Conservation (phyloP, 2,113 vertebrate genomes). For the Otis tarda region DNA sequence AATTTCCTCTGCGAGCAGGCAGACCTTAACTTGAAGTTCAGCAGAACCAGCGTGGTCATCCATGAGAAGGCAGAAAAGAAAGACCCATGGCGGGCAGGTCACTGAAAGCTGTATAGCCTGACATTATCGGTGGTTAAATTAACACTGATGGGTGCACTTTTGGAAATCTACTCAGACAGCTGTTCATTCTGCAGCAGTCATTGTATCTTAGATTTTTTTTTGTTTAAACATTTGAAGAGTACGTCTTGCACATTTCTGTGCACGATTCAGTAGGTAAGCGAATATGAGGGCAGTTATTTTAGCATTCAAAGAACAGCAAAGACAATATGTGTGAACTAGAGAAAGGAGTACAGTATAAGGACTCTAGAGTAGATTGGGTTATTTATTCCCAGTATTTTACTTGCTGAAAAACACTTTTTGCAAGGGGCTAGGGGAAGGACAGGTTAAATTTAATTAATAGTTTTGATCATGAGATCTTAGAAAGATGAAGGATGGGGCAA, state of each 20-base stretch:
- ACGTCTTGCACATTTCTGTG: neutral
- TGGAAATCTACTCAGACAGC: neutral
- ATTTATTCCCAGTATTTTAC: neutral
- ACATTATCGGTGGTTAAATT: no score
- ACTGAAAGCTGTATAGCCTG: neutral
- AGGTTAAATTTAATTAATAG: neutral
- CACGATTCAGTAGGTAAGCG: neutral
- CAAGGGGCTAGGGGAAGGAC: neutral
- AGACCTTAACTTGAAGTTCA: neutral
- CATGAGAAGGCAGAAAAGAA: neutral
- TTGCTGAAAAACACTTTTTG: neutral
- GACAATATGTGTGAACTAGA: neutral
- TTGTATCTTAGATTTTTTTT: neutral
- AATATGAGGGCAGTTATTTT: neutral
- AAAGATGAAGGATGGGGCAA: neutral
- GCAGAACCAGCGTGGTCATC: neutral
- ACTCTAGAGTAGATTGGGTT: neutral
- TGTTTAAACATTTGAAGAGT: neutral
- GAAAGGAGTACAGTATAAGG: neutral
- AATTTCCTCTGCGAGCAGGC: neutral
- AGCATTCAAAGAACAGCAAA: neutral
- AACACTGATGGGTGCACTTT: neutral
- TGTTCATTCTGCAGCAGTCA: neutral
- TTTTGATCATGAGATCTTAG: neutral
- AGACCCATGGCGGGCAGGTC: neutral